Base-by-base conservation (phyloP, 2,113 vertebrate species). In the Urocitellus parryii region DNA sequence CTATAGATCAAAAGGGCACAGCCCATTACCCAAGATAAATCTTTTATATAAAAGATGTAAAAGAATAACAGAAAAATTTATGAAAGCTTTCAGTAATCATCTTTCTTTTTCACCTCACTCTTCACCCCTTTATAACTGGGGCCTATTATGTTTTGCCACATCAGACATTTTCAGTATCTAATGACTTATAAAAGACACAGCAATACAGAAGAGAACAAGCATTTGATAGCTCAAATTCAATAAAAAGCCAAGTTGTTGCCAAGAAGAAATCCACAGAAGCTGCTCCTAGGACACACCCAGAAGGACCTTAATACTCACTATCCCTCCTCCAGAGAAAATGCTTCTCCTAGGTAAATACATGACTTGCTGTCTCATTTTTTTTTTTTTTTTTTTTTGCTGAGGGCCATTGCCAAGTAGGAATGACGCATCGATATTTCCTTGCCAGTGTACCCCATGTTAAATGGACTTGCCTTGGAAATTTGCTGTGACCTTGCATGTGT, bases 171-270 rank as follows among this genome's bases (percentile, higher is more conserved):
- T 93, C 65, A 70, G 22, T 51, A 79, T 81, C 70, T 73, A 79
- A 79, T 82, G 48, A 65, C 16, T 68, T 91, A 63, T 37, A 51
- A 79, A 95, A 92, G 45, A 73, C 10, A 17, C 73, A 90, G 78
- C 22, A 56, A 48, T n/a, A 82, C 25, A 27, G 65, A 80, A 79
- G 58, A 76, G 56, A 95, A 91, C 24, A 65, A 89, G 48, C 42
- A 73, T 8, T 76, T 14, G 2, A 42, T 27, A 37, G 65, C 22
- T 42, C 18, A 56, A 85, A 51, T 89, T 83, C 14, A 8, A 80
- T 61, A 72, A 90, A 95, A 93, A 89, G 14, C 48, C 56, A 72
- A 80, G 22, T 20, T 88, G n/a, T 79, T 93, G 22, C 63, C 78
- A 93, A 82, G 86, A 70, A 16, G 88, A 88, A 95, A 79, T 16